These are phyloP conservation scores for Clarias gariepinus DNA, from an alignment of 2,113 vertebrate genomes.

Conservation along the genomic window DNA sequence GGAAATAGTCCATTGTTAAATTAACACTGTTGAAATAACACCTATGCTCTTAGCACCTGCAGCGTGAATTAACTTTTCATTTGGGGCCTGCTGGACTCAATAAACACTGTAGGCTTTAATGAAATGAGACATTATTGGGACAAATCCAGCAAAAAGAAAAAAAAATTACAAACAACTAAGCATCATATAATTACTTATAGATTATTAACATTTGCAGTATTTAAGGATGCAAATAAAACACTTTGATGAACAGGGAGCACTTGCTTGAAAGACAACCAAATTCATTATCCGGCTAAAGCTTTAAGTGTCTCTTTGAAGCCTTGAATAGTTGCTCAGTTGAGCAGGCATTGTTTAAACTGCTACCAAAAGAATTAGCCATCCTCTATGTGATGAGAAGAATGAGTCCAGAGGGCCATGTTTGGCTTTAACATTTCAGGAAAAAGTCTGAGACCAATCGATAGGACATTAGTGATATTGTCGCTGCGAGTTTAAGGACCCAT, in stretches of 20 bases:
- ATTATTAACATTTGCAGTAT: neutral
- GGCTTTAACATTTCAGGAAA: conserved; percentile 22
- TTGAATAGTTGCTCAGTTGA: conserved; percentile 5
- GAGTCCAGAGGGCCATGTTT: conserved; percentile 20
- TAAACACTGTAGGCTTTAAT: conserved; percentile 10
- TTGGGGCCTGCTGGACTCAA: neutral
- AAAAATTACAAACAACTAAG: neutral
- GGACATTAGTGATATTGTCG: conserved; percentile 16
- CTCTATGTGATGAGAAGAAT: neutral
- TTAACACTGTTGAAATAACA: conserved; percentile 8
- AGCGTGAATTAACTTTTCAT: conserved; percentile 3
- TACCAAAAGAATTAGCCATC: neutral
- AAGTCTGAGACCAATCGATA: conserved; percentile 11
- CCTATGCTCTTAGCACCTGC: neutral
- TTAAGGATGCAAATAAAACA: neutral
- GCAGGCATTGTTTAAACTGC: conserved; percentile 31
- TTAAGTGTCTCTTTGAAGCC: conserved; percentile 14
- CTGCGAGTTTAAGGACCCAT: conserved; percentile 38
- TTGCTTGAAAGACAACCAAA: conserved; percentile 8
- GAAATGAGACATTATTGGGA: neutral
- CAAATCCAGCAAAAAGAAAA: neutral
- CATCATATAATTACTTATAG: neutral
- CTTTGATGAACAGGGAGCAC: conserved; percentile 14
- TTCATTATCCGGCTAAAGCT: conserved; percentile 15
- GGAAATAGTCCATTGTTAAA: conserved; percentile 10